A percentile compares a stretch with the other conserved stretches of the same genome.
phyloP scores from a whole-genome alignment of 2,113 vertebrate genomes.

The Tenrec ecaudatus region DNA sequence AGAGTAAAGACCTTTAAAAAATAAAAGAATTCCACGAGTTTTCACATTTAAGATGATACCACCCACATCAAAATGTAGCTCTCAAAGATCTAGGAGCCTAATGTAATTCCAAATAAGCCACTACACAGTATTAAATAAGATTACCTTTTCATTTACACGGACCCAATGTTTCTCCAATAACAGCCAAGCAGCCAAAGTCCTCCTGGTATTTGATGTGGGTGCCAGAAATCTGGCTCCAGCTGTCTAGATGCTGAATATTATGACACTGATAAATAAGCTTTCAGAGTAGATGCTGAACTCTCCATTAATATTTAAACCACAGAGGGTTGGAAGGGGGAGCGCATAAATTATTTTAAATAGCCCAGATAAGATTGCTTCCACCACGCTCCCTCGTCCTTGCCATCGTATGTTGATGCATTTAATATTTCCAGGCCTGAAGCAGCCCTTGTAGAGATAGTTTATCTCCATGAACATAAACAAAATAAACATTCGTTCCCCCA shows the following conservation, averaged over 20 bases:
- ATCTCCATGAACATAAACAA: slow-evolving; percentile 59
- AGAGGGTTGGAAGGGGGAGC: not conserved
- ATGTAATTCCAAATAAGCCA: slow-evolving; percentile 2
- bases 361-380: not conserved
- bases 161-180: slow-evolving; percentile 8
- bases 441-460: slow-evolving; percentile 58
- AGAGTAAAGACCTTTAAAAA: not conserved
- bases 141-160: slow-evolving; percentile 26
- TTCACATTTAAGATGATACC: slow-evolving; percentile 13
- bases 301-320: slow-evolving; percentile 31
- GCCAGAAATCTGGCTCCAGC: slow-evolving; percentile 39
- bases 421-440: slow-evolving; percentile 22
- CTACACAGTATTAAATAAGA: not conserved
- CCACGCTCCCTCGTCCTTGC: not conserved
- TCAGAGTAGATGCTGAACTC: slow-evolving; percentile 49
- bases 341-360: slow-evolving; percentile 46
- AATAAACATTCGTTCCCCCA: slow-evolving; percentile 50
- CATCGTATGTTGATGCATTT: slow-evolving; percentile 19
- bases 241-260: slow-evolving; percentile 39
- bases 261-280: slow-evolving; percentile 55
- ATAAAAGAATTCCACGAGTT: not conserved
- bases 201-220: slow-evolving; percentile 24
- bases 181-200: slow-evolving; percentile 29
- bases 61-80: slow-evolving; percentile 21
- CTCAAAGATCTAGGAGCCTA: not conserved